Evolutionary conservation across 1,140 invertebrate species (phyloP), one percentile per base, ranked within the genome.

Genomic region (Meloidogyne chitwoodi): DNA sequence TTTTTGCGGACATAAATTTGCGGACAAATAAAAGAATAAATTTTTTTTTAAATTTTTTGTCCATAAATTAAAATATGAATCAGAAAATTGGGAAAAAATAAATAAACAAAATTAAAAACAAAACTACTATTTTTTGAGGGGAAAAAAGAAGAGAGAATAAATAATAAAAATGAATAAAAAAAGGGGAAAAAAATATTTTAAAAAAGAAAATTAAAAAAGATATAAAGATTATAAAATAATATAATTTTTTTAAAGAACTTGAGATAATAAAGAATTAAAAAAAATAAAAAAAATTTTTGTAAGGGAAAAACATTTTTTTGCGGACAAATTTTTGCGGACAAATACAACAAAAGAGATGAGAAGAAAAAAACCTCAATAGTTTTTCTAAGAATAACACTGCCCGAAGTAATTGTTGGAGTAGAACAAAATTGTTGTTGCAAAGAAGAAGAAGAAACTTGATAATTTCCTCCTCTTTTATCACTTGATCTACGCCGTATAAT

Each of bases 301-400:
- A n/a, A n/a, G n/a, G n/a, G n/a, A n/a, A n/a, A n/a, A n/a, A n/a
- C n/a, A n/a, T n/a, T n/a, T n/a, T n/a, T n/a, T n/a, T n/a, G n/a
- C n/a, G n/a, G n/a, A n/a, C n/a, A n/a, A n/a, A n/a, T 6, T 34
- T 73, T 19, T 14, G 12, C 22, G 19, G 69, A 44, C 19, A 24
- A 22, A 27, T 4, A 19, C 61, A n/a, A 74, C 14, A 27, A n/a
- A 31, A 22, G 4, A 1, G n/a, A 38, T 74, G 72, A 14, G 10
- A 6, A 75, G 2, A 41, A 61, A 48, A 61, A 77, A 24, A 77
- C 69, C 72, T 63, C 27, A 63, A 76, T 74, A 68, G n/a, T 48
- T 24, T 56, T 44, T 75, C 64, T 31, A 19, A 70, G n/a, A 14
- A 70, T 75, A 22, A 75, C 29, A 24, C 44, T 26, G 19, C 48